phyloP scores from a whole-genome alignment of 2,113 vertebrate species.

The Trogon melanurus region DNA sequence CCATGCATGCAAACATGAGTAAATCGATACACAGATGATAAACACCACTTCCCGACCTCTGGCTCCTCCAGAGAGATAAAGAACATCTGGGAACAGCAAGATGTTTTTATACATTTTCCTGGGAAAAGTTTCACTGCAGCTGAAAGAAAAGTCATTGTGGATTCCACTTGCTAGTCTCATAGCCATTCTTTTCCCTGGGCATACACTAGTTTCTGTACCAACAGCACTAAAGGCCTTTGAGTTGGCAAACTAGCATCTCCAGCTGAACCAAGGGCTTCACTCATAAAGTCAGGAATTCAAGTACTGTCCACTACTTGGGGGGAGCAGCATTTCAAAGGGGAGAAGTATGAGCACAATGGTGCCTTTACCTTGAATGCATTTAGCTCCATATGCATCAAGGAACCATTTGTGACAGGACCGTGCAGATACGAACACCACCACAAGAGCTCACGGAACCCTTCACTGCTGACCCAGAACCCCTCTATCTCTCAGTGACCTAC shows the following conservation, averaged over 20 bases:
- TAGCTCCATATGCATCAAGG: accelerated
- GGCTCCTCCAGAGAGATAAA: neutral
- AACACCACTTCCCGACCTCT: neutral
- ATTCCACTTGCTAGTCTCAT: neutral
- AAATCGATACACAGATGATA: neutral
- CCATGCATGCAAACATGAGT: neutral
- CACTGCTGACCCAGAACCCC: neutral
- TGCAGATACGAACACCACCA: accelerated
- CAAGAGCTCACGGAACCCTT: neutral
- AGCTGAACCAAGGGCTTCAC: neutral
- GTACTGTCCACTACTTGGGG: neutral
- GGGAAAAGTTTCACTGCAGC: neutral
- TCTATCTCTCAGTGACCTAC: neutral
- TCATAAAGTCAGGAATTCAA: neutral
- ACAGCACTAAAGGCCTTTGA: neutral
- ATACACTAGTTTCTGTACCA: neutral
- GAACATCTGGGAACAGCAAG: neutral
- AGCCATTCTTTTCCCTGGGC: neutral
- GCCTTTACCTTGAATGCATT: neutral
- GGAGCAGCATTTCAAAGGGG: neutral
- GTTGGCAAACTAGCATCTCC: neutral
- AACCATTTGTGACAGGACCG: neutral
- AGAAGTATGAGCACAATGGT: neutral
- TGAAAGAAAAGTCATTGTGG: neutral
- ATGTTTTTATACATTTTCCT: neutral